A percentile compares a stretch with the other conserved stretches of the same genome.
These are phyloP conservation scores for Phyllostomus hastatus DNA, from an alignment of 2,113 vertebrate genomes.

Conservation along the genomic window DNA sequence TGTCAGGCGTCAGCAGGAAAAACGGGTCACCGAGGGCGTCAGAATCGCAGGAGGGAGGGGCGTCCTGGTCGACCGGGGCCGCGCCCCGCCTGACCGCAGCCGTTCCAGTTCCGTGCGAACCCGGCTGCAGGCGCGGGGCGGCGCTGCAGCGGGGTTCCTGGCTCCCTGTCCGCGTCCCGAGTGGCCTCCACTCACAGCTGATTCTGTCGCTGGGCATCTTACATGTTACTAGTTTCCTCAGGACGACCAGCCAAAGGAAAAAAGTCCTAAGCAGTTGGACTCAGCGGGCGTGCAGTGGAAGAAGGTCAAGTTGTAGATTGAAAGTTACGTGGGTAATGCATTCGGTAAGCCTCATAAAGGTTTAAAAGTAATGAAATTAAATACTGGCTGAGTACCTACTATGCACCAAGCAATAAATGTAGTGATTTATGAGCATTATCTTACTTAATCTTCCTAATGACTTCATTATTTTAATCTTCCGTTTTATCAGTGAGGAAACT, in stretches of 20 bases:
- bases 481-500: slow-evolving; percentile 27
- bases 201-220: neutral
- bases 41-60: neutral
- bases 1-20: neutral
- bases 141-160: neutral
- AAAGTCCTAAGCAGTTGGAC: neutral
- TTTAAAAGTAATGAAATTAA: neutral
- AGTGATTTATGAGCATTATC: neutral
- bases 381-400: neutral
- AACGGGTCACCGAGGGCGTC: neutral
- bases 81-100: neutral
- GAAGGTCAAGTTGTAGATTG: neutral
- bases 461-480: neutral
- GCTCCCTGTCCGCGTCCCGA: neutral
- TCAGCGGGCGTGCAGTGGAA: neutral
- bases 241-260: neutral
- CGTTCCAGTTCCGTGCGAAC: neutral
- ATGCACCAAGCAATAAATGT: neutral
- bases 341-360: neutral
- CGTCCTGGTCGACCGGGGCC: neutral
- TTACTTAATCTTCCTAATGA: neutral
- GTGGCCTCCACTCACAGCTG: no score
- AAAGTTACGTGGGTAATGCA: neutral
- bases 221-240: neutral
- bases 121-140: neutral